phyloP scores from a whole-genome alignment of 1,140 invertebrate species.

The Aphaenogaster rudis region DNA sequence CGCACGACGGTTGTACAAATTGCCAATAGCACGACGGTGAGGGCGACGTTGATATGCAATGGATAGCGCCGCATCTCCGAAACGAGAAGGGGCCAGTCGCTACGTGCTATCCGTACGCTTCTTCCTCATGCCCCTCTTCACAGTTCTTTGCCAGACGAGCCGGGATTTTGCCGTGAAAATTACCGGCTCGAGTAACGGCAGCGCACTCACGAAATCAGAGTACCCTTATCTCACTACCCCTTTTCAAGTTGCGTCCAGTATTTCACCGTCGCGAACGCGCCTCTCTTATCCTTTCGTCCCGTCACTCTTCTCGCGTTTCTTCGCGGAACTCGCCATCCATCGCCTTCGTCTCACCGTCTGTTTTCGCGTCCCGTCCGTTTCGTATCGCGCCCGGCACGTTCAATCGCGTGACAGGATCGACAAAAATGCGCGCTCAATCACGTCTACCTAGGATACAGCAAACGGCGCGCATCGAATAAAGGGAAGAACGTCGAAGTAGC shows the following conservation, averaged over 20 bases:
- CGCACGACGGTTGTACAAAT: slow-evolving; percentile 67
- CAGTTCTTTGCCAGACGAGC: slow-evolving; percentile 10
- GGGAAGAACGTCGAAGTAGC: background rate
- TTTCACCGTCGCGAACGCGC: slow-evolving; percentile 25
- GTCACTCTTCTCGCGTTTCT: slow-evolving; percentile 13
- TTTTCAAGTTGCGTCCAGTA: slow-evolving; percentile 34
- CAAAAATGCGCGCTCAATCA: background rate
- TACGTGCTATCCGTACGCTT: slow-evolving; percentile 72
- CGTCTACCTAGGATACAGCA: slow-evolving; percentile 42
- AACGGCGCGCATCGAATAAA: slow-evolving; percentile 5
- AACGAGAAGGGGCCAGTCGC: slow-evolving; percentile 75
- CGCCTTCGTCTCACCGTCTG: background rate
- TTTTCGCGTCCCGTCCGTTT: background rate
- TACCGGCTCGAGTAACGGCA: background rate
- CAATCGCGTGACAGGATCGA: background rate
- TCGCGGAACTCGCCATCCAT: slow-evolving; percentile 12
- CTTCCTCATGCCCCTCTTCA: slow-evolving; percentile 69
- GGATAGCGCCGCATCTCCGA: slow-evolving; percentile 77
- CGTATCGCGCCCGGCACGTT: background rate
- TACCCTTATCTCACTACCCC: slow-evolving; percentile 30
- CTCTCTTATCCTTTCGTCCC: background rate
- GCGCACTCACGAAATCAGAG: slow-evolving; percentile 6
- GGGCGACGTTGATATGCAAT: slow-evolving; percentile 67
- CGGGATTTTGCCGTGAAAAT: slow-evolving; percentile 39
- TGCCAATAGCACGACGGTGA: slow-evolving; percentile 73